phyloP scores from a whole-genome alignment of 2,888 invertebrate species.

The Cryptocheilus praepositus region DNA sequence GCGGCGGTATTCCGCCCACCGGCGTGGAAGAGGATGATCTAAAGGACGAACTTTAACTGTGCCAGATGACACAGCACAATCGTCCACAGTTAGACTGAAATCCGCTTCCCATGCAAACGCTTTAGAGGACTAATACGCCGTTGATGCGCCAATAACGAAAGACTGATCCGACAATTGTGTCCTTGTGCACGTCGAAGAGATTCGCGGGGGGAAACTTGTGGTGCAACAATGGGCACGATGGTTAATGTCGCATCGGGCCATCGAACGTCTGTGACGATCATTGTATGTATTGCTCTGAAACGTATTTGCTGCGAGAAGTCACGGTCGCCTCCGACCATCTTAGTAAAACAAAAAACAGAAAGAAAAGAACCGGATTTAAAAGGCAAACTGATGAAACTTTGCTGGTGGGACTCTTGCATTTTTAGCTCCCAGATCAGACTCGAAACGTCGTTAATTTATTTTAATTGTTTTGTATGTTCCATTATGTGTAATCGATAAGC shows the following conservation, averaged over 20 bases:
- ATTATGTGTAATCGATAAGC: conserved; percentile 64
- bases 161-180: conserved; percentile 37
- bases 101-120: conserved; percentile 60
- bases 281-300: conserved; percentile 49
- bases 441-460: conserved; percentile 68
- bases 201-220: no score
- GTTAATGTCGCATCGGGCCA: conserved; percentile 13
- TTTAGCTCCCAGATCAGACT: conserved; percentile 46
- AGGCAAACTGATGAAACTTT: conserved; percentile 16
- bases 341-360: conserved; percentile 6
- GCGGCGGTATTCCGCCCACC: conserved; percentile 85
- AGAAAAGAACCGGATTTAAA: conserved; percentile 14
- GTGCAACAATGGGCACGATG: no score
- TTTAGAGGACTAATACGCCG: conserved; percentile 53
- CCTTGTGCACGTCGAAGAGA: not conserved
- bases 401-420: conserved; percentile 40
- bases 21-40: conserved; percentile 81
- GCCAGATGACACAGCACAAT: conserved; percentile 29
- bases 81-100: conserved; percentile 66
- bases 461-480: conserved; percentile 69
- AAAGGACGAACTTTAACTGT: conserved; percentile 84
- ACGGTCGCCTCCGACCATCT: conserved; percentile 21
- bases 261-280: conserved; percentile 44
- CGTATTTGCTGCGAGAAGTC: conserved; percentile 51
- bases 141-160: conserved; percentile 36